These are phyloP conservation scores for Lutraria lutraria DNA, from an alignment of 2,888 invertebrate species.

Conservation along the genomic window DNA sequence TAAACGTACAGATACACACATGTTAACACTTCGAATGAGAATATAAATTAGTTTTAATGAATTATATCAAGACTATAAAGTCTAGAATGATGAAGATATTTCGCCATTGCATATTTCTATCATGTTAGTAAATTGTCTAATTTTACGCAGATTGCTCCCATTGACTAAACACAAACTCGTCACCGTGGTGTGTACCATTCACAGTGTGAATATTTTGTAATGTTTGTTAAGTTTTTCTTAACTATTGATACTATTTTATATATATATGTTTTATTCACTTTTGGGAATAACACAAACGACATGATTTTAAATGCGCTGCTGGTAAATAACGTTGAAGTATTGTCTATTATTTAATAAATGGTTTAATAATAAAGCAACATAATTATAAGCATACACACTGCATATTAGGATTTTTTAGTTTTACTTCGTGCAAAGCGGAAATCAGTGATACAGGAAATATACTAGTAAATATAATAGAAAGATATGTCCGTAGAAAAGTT, in stretches of 20 bases:
- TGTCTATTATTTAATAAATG: no score
- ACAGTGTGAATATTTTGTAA: background rate
- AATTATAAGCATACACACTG: no score
- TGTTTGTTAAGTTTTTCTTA: background rate
- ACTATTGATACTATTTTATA: background rate
- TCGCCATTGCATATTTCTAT: background rate
- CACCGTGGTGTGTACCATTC: background rate
- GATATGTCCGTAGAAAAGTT: no score
- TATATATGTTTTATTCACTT: no score
- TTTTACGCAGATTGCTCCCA: background rate
- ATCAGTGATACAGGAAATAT: no score
- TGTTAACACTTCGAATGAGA: background rate
- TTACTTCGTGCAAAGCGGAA: no score
- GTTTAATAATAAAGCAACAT: no score
- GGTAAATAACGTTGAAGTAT: no score
- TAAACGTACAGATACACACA: background rate
- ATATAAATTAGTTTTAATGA: conserved; percentile 16
- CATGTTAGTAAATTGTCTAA: conserved; percentile 5
- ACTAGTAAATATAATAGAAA: no score
- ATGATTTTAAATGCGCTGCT: no score
- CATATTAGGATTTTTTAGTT: no score
- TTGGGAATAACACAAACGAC: no score
- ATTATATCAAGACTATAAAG: conserved; percentile 14
- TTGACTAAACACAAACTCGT: background rate
- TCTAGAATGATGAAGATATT: conserved; percentile 2